Base-by-base conservation (phyloP, 2,113 vertebrate genomes). In the Oostethus manadensis region DNA sequence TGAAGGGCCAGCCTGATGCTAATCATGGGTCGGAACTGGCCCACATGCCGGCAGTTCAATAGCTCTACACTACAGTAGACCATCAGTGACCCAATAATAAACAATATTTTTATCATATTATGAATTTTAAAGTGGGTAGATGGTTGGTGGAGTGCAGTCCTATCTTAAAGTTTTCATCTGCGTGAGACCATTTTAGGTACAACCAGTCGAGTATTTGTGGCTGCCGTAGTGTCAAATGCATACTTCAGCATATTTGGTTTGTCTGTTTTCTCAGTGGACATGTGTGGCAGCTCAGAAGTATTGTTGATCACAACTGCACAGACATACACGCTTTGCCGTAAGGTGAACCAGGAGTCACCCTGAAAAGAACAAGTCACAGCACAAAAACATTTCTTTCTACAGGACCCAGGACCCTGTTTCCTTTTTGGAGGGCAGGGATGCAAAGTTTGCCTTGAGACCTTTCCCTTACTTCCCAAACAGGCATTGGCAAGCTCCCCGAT, bases 391-490 rank as follows among this genome's bases (percentile, higher is more conserved):
- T 65, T 64, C 64, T 51, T 69, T 46, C 48, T 42, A 9, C 29
- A 23, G 11, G 58, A 70, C n/a, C 1, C 29, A 23, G 11, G 58
- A 70, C n/a, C 1, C 56, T 66, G 54, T 43, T 20, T 14, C 29
- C 8, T 6, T 29, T 50, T 17, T 44, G 43, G 74, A 76, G 76
- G 80, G 81, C 56, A 63, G 78, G 76, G 76, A n/a, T 64, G 40
- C 2, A 47, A 21, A 67, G 68, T 81, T 79, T 74, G 60, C 58
- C 51, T 16, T 66, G 60, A 63, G 81, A 90, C 88, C 84, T 88
- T 89, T 90, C 70, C 79, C 87, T 86, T 78, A 89, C 63, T 73
- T 88, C 71, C 60, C 20, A 44, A 26, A 33, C 62, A 43, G 65
- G 51, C 65, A 18, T 4, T 1, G 8, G 16, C 49, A 7, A 6